Base-by-base conservation (phyloP, 1,140 invertebrate genomes). In the Drosophila simulans region DNA sequence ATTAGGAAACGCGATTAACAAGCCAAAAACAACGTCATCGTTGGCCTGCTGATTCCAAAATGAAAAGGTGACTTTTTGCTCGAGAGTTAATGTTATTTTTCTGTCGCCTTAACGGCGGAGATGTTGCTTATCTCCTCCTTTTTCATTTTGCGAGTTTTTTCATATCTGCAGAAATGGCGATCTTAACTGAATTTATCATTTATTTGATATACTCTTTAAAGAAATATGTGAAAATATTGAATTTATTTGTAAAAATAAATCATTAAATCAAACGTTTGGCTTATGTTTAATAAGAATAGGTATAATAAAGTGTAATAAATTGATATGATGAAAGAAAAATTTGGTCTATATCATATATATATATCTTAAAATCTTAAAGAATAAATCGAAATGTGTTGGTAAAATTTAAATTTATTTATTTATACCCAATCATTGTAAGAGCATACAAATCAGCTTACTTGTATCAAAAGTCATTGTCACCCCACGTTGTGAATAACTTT, bases 1-100 rank as follows among this genome's bases (percentile, higher is more conserved):
- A 89, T 89, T 86, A 82, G 75, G 73, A 89, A 89, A 89, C 68
- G 84, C 62, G 79, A 70, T 80, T 68, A 78, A 78, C 58, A 64
- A 42, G 57, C 51, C 46, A 46, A 60, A 77, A 66, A 56, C 57
- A 43, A 66, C 56, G 73, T 77, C 72, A 72, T 39, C 35, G 20
- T 49, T 49, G 10, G 25, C 46, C 46, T 20, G 46, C 46, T 31
- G 46, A n/a, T 51, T 66, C 34, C 7, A 10, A 15, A 35, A 15
- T 17, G 22, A 39, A 52, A 51, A 35, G 34, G 20, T 25, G 15
- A 10, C 27, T 17, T 51, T 72, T 53, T 53, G 45, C 54, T 53
- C 34, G 11, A 20, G 45, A 58, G 52, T 69, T 80, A 73, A 60
- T 79, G 56, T 60, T 55, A 59, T 49, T 62, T 49, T 42, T 40